Percentiles rank a stretch among this genome's conserved stretches.
These are phyloP conservation scores for Sarcophilus harrisii DNA, from an alignment of 2,797 vertebrate species.

Conservation along the genomic window DNA sequence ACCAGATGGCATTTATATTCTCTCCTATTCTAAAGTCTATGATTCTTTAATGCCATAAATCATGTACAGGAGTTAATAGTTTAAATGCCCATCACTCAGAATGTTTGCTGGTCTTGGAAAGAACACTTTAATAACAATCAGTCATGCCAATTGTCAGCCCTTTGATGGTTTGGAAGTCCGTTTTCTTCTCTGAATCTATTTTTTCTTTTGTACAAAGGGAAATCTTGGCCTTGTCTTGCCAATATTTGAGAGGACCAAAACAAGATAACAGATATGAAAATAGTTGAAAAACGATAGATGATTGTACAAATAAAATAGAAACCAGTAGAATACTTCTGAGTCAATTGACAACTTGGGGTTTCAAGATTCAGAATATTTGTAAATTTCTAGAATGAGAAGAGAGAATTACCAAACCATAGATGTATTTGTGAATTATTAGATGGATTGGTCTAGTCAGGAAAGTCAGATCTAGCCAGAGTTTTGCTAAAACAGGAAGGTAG, in stretches of 20 bases:
- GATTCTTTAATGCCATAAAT: background rate
- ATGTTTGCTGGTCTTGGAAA: background rate
- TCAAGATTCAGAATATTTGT: background rate
- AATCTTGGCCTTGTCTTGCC: background rate
- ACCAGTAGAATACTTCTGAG: background rate
- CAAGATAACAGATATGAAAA: constrained; percentile 6
- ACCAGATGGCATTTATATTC: background rate
- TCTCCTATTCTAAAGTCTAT: background rate
- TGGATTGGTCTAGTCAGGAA: background rate
- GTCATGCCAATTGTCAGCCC: background rate
- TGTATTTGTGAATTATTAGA: background rate
- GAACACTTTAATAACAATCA: background rate
- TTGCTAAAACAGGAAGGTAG: background rate
- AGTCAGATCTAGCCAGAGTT: background rate
- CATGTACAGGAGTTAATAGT: background rate
- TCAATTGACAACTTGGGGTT: background rate
- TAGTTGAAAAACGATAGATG: background rate
- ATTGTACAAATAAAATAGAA: background rate
- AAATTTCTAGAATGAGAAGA: background rate
- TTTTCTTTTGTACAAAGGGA: background rate
- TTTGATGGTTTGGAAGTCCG: background rate
- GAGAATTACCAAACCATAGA: background rate
- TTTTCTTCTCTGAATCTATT: background rate
- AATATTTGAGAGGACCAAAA: background rate
- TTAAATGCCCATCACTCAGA: background rate